Percentiles rank a stretch among this genome's conserved stretches.
phyloP scores from a whole-genome alignment of 2,797 vertebrate genomes.

The Myoxocephalus aenaeus region DNA sequence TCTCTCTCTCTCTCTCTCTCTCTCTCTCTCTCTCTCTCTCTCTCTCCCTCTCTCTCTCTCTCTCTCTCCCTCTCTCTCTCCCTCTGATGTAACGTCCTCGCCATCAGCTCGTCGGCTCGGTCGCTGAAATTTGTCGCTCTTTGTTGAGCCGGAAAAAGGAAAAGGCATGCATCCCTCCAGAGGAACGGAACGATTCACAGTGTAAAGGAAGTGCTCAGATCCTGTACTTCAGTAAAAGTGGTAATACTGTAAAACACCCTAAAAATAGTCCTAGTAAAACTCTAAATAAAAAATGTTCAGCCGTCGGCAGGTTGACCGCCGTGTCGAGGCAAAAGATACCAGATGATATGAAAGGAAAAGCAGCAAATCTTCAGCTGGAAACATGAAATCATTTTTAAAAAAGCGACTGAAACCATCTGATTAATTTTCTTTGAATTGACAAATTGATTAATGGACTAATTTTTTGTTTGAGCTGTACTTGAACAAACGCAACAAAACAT shows the following conservation, averaged over 20 bases:
- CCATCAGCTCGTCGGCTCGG: background rate
- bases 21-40: background rate
- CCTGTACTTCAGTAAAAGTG: background rate
- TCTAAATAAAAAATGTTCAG: background rate
- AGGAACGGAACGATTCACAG: background rate
- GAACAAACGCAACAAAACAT: background rate
- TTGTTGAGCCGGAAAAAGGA: background rate
- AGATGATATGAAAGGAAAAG: too few relatives aligned
- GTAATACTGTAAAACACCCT: background rate
- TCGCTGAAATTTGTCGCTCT: background rate
- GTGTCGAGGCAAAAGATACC: too few relatives aligned
- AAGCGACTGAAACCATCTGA: background rate
- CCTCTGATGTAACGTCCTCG: constrained; percentile 45
- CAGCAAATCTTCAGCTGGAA: background rate
- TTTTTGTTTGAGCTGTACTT: too few relatives aligned
- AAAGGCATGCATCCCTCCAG: too few relatives aligned
- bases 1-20: constrained; percentile 1
- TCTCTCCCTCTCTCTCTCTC: background rate
- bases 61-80: constrained; percentile 32
- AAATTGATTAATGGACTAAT: background rate
- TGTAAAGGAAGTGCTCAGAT: background rate
- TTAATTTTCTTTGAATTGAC: background rate
- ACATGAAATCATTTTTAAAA: background rate
- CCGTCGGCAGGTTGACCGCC: too few relatives aligned
- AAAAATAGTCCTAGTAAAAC: background rate